A percentile compares a stretch with the other conserved stretches of the same genome.
phyloP scores from a whole-genome alignment of 2,113 vertebrate genomes.

The Periophthalmus modestus region DNA sequence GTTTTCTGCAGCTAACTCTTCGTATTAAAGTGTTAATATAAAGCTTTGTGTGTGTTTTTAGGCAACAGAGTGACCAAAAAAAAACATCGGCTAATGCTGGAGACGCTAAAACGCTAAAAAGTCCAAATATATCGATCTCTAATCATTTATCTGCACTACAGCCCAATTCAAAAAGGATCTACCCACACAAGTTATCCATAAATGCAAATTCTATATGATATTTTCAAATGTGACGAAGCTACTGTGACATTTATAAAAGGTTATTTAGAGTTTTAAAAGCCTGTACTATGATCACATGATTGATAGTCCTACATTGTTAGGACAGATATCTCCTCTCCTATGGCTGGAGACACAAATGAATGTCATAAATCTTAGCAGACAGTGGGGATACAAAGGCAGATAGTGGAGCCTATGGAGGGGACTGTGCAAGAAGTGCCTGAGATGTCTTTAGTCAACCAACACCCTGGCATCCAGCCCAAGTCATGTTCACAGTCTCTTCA shows the following conservation, averaged over 20 bases:
- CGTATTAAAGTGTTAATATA: too few relatives aligned
- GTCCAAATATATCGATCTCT: too few relatives aligned
- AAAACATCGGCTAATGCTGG: too few relatives aligned
- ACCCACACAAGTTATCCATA: slow-evolving; percentile 11
- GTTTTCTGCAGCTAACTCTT: too few relatives aligned
- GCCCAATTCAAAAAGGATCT: slow-evolving; percentile 9
- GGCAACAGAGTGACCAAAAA: too few relatives aligned
- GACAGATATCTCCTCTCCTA: slow-evolving; percentile 31
- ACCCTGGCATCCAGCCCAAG: slow-evolving; percentile 57
- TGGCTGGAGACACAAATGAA: slow-evolving; percentile 58
- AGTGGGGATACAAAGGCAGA: slow-evolving; percentile 16
- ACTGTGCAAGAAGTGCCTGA: slow-evolving; percentile 28
- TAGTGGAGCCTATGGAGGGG: slow-evolving; percentile 39
- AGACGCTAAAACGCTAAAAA: too few relatives aligned
- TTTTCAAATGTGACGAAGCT: slow-evolving; percentile 22
- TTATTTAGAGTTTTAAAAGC: slow-evolving; percentile 35
- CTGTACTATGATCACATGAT: slow-evolving; percentile 50
- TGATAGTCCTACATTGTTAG: slow-evolving; percentile 41
- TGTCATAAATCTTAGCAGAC: slow-evolving; percentile 51
- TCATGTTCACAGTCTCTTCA: slow-evolving; percentile 57
- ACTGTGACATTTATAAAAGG: not conserved
- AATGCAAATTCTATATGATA: not conserved
- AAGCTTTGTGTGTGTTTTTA: too few relatives aligned
- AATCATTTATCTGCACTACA: too few relatives aligned
- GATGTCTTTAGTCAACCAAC: slow-evolving; percentile 62